These are phyloP conservation scores for Oreochromis niloticus DNA, from an alignment of 2,113 vertebrate genomes.

Conservation along the genomic window DNA sequence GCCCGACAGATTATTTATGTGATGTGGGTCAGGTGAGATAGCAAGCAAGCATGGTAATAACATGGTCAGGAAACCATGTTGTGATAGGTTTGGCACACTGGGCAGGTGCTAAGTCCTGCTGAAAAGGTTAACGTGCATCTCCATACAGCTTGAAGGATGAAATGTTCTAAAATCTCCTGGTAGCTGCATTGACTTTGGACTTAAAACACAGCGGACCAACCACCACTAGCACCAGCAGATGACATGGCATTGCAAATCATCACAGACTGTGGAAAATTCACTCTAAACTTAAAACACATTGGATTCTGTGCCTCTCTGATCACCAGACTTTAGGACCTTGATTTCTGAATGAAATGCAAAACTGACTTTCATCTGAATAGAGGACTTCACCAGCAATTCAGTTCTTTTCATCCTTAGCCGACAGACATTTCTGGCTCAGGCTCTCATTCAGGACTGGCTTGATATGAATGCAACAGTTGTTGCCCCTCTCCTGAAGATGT, in stretches of 20 bases:
- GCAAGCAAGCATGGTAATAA: neutral
- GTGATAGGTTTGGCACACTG: neutral
- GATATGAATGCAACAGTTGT: neutral
- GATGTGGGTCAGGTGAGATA: neutral
- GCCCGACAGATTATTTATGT: no score
- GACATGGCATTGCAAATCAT: neutral
- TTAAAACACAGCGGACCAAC: neutral
- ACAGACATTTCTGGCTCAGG: neutral
- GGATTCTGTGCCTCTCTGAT: neutral
- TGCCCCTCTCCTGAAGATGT: neutral
- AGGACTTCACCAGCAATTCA: neutral
- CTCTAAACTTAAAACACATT: neutral
- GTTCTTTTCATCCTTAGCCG: neutral
- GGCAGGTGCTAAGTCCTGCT: neutral
- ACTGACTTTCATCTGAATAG: neutral
- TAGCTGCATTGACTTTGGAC: neutral
- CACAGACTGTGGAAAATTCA: neutral
- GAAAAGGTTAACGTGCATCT: neutral
- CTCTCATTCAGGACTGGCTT: neutral
- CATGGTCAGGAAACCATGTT: neutral
- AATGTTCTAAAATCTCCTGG: neutral
- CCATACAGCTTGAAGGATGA: neutral
- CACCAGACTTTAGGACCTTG: neutral
- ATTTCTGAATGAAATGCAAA: neutral
- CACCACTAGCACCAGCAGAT: neutral